Percentiles rank a stretch among this genome's conserved stretches.
Evolutionary conservation across 2,888 invertebrate genomes (phyloP).

Genomic region (Halictus quadricinctus): DNA sequence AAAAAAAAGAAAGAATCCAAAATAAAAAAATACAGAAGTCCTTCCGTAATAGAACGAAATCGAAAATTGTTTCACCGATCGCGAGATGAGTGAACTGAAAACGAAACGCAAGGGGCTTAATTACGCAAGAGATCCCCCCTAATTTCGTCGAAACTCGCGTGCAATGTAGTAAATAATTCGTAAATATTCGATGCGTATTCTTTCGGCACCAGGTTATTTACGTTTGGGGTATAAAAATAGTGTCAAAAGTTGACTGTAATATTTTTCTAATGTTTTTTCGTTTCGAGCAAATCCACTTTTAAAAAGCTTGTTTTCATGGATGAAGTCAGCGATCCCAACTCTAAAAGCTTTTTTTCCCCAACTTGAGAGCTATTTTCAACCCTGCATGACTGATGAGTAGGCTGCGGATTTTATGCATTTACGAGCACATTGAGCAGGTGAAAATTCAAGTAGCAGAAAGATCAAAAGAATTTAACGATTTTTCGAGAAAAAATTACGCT

Average conservation of each 20-base stretch:
- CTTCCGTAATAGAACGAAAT: neutral
- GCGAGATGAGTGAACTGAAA: neutral
- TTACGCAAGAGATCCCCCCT: neutral
- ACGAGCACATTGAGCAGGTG: neutral
- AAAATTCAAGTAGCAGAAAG: neutral
- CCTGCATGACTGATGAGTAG: slow-evolving; percentile 1
- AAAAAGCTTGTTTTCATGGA: neutral
- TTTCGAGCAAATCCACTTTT: neutral
- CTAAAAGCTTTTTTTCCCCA: neutral
- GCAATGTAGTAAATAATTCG: neutral
- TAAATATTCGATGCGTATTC: neutral
- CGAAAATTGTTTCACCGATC: neutral
- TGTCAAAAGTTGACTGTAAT: neutral
- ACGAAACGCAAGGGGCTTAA: neutral
- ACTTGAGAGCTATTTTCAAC: slow-evolving; percentile 2
- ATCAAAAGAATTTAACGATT: neutral
- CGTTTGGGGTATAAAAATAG: neutral
- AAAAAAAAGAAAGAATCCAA: neutral
- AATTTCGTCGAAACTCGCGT: neutral
- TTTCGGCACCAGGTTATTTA: neutral
- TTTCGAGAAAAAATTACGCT: no score
- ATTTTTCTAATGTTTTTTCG: neutral
- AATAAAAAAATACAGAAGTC: neutral
- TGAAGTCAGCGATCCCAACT: neutral
- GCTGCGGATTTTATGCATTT: neutral